Conservation (phyloP, 2,113 vertebrate genomes). For the Silurus glanis region DNA sequence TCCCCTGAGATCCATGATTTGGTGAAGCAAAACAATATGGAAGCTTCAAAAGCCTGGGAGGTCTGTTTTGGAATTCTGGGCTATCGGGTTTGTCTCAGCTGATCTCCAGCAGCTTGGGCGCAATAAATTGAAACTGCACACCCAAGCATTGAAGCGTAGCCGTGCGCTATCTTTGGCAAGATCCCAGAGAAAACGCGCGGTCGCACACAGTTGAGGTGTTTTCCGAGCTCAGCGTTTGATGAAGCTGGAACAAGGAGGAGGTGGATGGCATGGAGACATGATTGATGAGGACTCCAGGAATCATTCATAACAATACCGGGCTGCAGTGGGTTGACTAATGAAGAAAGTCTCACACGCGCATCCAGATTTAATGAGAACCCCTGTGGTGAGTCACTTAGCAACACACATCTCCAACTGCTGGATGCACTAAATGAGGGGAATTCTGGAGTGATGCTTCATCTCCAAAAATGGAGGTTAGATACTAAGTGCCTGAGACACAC, state of each 20-base stretch:
- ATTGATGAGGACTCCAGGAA: conserved; percentile 2
- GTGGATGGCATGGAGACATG: neutral
- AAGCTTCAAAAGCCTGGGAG: neutral
- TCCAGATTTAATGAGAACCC: conserved; percentile 27
- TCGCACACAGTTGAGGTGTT: neutral
- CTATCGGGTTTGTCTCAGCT: neutral
- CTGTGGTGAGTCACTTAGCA: conserved; percentile 8
- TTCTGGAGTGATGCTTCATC: neutral
- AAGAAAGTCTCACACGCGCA: neutral
- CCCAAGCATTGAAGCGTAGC: no score
- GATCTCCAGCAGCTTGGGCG: neutral
- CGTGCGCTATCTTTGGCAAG: neutral
- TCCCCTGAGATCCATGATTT: neutral
- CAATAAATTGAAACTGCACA: neutral
- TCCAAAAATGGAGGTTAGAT: neutral
- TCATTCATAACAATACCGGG: neutral
- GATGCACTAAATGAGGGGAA: neutral
- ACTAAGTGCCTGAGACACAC: conserved; percentile 9
- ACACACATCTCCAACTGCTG: neutral
- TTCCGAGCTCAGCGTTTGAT: neutral
- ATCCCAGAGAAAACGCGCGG: neutral
- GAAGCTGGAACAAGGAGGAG: neutral
- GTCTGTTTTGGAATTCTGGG: neutral
- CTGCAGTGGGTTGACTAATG: neutral
- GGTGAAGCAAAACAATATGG: neutral